phyloP scores from a whole-genome alignment of 1,140 invertebrate species.

The Teleogryllus occipitalis region DNA sequence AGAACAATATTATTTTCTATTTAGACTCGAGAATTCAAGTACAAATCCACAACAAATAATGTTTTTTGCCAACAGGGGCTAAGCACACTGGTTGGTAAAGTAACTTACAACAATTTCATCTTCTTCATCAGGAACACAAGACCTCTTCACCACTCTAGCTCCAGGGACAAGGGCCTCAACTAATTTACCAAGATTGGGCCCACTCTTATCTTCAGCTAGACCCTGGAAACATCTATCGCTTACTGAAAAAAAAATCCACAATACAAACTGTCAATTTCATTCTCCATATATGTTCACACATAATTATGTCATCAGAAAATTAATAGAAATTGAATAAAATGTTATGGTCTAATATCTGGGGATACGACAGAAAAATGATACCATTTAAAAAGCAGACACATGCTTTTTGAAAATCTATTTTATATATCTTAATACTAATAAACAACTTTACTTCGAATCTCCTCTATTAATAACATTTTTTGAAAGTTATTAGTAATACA shows the following conservation, averaged over 20 bases:
- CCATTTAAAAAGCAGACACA: too few relatives aligned
- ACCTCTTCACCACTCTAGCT: conserved; percentile 9
- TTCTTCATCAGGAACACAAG: conserved; percentile 18
- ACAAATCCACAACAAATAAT: neutral
- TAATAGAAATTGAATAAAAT: too few relatives aligned
- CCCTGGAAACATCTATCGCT: conserved; percentile 19
- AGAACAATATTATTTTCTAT: neutral
- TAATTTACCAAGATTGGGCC: conserved; percentile 12
- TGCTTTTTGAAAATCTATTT: too few relatives aligned
- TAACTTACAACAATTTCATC: conserved; percentile 15
- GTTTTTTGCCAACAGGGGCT: neutral
- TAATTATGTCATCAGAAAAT: too few relatives aligned
- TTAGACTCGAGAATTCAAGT: neutral
- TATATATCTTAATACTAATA: too few relatives aligned
- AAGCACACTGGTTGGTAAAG: neutral
- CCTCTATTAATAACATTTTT: too few relatives aligned
- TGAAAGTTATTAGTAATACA: too few relatives aligned
- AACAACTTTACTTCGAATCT: too few relatives aligned
- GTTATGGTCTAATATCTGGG: too few relatives aligned
- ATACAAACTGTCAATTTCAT: neutral
- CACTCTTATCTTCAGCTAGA: conserved; percentile 19
- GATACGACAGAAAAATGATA: too few relatives aligned
- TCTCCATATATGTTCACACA: too few relatives aligned
- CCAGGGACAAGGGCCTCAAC: neutral
- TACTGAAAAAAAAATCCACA: conserved; percentile 15